Percentiles rank a stretch among this genome's conserved stretches.
phyloP scores from a whole-genome alignment of 1,140 invertebrate genomes.

The Sminthurinus signatus region DNA sequence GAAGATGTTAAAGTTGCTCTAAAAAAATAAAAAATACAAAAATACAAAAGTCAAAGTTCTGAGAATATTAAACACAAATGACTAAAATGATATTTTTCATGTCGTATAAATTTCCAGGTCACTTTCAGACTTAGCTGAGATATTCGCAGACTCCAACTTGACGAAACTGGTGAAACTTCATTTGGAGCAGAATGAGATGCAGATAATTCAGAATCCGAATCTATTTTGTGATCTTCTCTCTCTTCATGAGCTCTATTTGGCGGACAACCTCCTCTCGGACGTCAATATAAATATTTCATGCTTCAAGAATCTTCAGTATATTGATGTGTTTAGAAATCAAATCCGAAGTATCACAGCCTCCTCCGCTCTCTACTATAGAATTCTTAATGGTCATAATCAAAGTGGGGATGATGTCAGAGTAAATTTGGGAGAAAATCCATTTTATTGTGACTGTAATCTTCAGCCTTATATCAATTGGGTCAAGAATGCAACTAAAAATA shows the following conservation, averaged over 20 bases:
- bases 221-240: conserved; percentile 65
- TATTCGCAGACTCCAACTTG: conserved; percentile 63
- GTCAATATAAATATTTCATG: conserved; percentile 61
- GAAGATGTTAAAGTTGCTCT: too few relatives aligned
- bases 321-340: conserved; percentile 64
- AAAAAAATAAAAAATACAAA: background rate
- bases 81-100: conserved; percentile 50
- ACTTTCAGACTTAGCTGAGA: conserved; percentile 55
- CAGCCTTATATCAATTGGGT: conserved; percentile 60
- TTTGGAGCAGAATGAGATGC: conserved; percentile 70
- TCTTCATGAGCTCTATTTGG: conserved; percentile 62
- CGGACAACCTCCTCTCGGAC: conserved; percentile 56
- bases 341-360: conserved; percentile 54
- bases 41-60: background rate
- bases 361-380: conserved; percentile 56
- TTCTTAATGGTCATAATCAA: conserved; percentile 50
- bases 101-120: conserved; percentile 47
- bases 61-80: background rate
- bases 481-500: conserved; percentile 50
- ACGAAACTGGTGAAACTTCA: conserved; percentile 63
- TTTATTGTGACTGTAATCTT: conserved; percentile 59
- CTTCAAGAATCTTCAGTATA: conserved; percentile 57
- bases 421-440: conserved; percentile 62
- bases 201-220: conserved; percentile 49
- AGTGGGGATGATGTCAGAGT: conserved; percentile 50